Evolutionary conservation across 2,888 invertebrate species (phyloP), one percentile per base, ranked within the genome.

Genomic region (Halictus ligatus): DNA sequence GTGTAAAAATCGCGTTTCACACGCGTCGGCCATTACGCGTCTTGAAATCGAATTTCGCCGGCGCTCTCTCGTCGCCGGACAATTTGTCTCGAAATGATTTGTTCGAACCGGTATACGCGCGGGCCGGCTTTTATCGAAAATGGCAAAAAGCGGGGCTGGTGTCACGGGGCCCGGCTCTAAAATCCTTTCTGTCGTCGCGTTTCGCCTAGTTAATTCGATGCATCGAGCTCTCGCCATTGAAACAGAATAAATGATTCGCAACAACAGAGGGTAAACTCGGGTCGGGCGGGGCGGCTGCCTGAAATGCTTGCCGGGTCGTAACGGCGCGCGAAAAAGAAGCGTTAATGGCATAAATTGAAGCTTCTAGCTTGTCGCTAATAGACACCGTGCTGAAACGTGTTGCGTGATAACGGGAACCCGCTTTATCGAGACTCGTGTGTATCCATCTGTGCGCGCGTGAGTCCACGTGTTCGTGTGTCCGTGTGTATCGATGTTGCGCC

Each of bases 271-370:
- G 64, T 72, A 83, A 72, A 73, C 40, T 12, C 25, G 67, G 29
- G 48, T 18, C n/a, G 46, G 54, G 46, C 0, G 35, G 35, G 25
- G 69, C 60, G 29, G n/a, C n/a, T 40, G n/a, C 35, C 40, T 43
- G 71, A 13, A 50, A 67, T 71, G 73, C 43, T 74, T 15, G 67
- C 40, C 50, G 25, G 75, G 75, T 83, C 83, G 75, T 60, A 74
- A 67, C 74, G 80, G 60, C 58, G 72, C 48, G 35, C 64, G 87
- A 89, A 89, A 88, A 89, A 89, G 83, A 73, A 89, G 29, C 85
- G 80, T 35, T 89, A 85, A 87, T 85, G 85, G 89, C 81, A 85
- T 85, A 87, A 87, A 89, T 87, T 81, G 85, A 78, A 80, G 89
- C 87, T 85, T 80, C 86, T 78, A 85, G 85, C 77, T 48, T 18